phyloP scores from a whole-genome alignment of 2,888 invertebrate genomes.

The Dendrolimus houi region DNA sequence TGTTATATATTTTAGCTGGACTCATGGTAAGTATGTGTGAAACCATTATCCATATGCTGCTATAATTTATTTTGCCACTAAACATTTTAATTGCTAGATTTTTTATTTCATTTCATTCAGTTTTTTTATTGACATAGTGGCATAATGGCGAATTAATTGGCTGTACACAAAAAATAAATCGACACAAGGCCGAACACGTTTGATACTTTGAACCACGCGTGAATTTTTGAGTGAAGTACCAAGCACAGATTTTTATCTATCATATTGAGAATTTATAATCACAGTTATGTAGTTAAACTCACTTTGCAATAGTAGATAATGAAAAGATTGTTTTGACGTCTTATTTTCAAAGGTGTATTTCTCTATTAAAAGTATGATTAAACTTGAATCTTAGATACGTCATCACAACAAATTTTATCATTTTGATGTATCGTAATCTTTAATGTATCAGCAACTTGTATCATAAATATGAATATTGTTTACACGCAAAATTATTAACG shows the following conservation, averaged over 20 bases:
- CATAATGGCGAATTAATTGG: conserved; percentile 50
- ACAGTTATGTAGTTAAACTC: too few species aligned
- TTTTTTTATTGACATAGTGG: conserved; percentile 61
- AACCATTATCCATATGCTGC: conserved; percentile 21
- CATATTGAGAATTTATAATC: too few species aligned
- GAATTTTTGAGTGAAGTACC: neutral
- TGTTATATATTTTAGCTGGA: neutral
- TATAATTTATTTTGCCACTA: conserved; percentile 24
- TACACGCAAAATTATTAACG: too few species aligned
- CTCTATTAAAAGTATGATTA: too few species aligned
- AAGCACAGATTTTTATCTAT: neutral
- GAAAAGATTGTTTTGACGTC: too few species aligned
- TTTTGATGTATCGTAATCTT: too few species aligned
- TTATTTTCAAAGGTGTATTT: too few species aligned
- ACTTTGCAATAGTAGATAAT: too few species aligned
- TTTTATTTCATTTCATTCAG: conserved; percentile 24
- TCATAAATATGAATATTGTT: too few species aligned
- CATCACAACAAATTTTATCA: too few species aligned
- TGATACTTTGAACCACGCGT: conserved; percentile 5
- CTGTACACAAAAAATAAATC: conserved; percentile 35
- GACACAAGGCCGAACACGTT: conserved; percentile 30
- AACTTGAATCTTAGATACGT: too few species aligned
- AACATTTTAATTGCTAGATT: conserved; percentile 14
- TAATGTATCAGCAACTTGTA: too few species aligned
- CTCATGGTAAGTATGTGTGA: conserved; percentile 9